Percentiles rank a stretch among this genome's conserved stretches.
These are phyloP conservation scores for Machimus rusticus DNA, from an alignment of 2,888 invertebrate genomes.

Conservation along the genomic window DNA sequence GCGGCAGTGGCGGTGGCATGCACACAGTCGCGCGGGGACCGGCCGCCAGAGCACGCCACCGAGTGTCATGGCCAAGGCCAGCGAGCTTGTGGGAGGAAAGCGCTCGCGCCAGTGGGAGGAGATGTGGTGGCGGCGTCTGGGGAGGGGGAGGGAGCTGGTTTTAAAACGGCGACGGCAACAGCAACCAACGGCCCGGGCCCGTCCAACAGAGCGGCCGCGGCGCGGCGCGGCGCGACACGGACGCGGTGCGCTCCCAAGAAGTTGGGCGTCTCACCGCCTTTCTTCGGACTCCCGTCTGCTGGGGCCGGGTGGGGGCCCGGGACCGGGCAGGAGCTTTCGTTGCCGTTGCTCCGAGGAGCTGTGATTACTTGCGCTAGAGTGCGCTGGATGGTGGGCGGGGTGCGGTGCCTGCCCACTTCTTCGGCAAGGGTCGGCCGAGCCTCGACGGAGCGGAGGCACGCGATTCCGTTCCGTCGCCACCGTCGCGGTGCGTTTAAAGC, in stretches of 20 bases:
- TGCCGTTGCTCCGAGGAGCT: neutral
- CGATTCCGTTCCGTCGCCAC: neutral
- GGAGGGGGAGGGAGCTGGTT: neutral
- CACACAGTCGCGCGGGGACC: neutral
- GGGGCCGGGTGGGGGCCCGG: neutral
- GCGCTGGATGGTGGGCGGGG: neutral
- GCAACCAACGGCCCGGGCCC: neutral
- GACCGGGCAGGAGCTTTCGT: neutral
- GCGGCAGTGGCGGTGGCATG: neutral
- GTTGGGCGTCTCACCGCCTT: neutral
- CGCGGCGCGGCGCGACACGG: no score
- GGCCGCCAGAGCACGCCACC: neutral
- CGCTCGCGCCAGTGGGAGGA: constrained; percentile 23
- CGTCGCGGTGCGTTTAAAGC: neutral
- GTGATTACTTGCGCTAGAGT: constrained; percentile 12
- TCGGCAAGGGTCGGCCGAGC: neutral
- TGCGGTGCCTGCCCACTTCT: neutral
- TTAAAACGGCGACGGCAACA: neutral
- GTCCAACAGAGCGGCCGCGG: neutral
- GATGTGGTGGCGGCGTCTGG: neutral
- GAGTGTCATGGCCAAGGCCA: constrained; percentile 48
- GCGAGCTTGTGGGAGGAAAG: constrained; percentile 19
- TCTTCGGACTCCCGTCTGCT: neutral
- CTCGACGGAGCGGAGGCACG: neutral
- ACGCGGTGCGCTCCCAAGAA: neutral